Percentiles rank a stretch among this genome's conserved stretches.
Evolutionary conservation across 2,113 vertebrate species (phyloP).

Genomic region (Pedetes capensis): DNA sequence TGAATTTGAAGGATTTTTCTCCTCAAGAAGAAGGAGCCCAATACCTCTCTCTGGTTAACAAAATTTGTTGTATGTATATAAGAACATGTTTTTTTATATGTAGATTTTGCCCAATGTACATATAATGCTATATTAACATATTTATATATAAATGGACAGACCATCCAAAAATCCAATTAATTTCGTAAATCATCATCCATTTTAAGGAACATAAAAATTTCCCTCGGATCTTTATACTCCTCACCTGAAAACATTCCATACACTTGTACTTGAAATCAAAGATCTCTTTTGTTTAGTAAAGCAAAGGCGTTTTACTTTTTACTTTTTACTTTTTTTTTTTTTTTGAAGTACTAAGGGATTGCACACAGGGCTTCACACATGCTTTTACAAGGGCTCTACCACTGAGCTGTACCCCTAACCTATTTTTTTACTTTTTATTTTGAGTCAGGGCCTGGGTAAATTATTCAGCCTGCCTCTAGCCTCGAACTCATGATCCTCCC

Average conservation of each 20-base stretch:
- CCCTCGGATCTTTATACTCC: neutral
- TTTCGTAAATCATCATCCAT: fast-evolving
- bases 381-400: no score
- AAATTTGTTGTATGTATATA: neutral
- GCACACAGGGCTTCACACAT: no score
- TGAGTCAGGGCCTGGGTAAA: no score
- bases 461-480: no score
- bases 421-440: no score
- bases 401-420: no score
- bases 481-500: no score
- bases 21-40: neutral
- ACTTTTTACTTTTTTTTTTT: no score
- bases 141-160: neutral
- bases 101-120: neutral
- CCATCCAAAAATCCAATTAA: neutral
- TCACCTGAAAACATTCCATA: neutral
- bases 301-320: no score
- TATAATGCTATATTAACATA: neutral
- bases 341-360: no score
- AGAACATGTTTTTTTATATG: no score
- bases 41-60: neutral
- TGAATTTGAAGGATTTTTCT: neutral
- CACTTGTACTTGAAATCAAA: neutral
- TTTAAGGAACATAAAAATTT: neutral
- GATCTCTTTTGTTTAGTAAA: neutral